Base-by-base conservation (phyloP, 1,140 invertebrate species). In the Euglossa dilemma region DNA sequence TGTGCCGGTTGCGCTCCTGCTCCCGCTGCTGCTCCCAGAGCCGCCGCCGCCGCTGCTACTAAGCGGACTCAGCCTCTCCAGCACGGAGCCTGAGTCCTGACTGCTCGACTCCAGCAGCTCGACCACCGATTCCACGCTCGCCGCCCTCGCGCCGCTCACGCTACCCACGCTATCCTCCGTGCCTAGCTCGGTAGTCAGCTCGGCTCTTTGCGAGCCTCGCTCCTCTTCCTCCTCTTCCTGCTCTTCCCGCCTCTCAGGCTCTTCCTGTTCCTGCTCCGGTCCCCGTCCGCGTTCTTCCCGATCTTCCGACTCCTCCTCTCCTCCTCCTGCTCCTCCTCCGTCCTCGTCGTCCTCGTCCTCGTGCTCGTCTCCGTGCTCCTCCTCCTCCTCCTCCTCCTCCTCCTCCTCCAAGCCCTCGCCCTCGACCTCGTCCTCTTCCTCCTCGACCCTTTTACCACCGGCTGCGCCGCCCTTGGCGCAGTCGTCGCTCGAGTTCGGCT, bases 61-160 rank as follows among this genome's bases (percentile, higher is more conserved):
- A 89, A 94, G 75, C 63, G 93, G 93, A 91, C 93, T 94, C 92
- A 94, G 91, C 86, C 93, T 94, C 92, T 94, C 93, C 93, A 94
- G 93, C 93, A 94, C 93, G 93, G 90, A 86, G 93, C 92, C 87
- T 89, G 90, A 88, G 83, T 93, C 92, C 82, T 91, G 91, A 92
- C 91, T 91, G 78, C 89, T 90, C 76, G 90, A 90, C 87, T 93
- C 91, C 83, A 91, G 83, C 82, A 90, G 83, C 81, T 92, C 88
- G 77, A 89, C 90, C 72, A 89, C 85, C 79, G 81, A 83, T 72
- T 90, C 88, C 70, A 85, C 84, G 79, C 76, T 86, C 28, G 79
- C 56, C 78, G 84, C 87, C 75, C 84, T 89, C 59, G 64, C 78
- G 56, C 84, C 61, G 43, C 61, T 78, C 16, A 23, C 69, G 59